Conservation (phyloP, 2,888 invertebrate species). For the Archips xylosteana region DNA sequence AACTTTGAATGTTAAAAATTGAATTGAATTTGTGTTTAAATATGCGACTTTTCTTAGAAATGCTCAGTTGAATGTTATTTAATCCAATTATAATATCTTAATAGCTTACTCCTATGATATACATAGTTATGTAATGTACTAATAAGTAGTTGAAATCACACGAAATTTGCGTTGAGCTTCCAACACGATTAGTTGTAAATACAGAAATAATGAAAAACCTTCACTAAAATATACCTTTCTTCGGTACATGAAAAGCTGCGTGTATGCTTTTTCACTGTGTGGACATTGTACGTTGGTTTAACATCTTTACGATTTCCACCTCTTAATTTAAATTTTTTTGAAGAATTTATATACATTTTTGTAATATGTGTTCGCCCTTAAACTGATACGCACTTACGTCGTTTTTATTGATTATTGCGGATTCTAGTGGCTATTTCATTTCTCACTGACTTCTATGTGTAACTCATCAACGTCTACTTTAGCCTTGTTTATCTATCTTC, state of each 20-base stretch:
- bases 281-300: not conserved
- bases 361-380: not conserved
- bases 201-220: conserved; percentile 62
- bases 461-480: not conserved
- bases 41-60: conserved; percentile 15
- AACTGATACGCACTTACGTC: not conserved
- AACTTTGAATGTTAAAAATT: too few relatives aligned
- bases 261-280: conserved; percentile 13
- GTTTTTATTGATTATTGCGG: not conserved
- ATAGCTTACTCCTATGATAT: conserved; percentile 54
- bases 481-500: not conserved
- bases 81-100: conserved; percentile 40
- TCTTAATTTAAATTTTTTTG: not conserved
- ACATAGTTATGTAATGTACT: conserved; percentile 57
- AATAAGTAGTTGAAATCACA: conserved; percentile 75
- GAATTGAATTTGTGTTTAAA: not conserved
- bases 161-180: conserved; percentile 86
- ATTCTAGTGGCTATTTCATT: not conserved
- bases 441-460: too few relatives aligned
- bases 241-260: conserved; percentile 9
- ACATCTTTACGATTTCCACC: not conserved
- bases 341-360: not conserved
- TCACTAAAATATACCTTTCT: conserved; percentile 34
- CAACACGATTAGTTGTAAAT: conserved; percentile 86
- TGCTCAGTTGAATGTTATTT: conserved; percentile 30